Percentiles rank a stretch among this genome's conserved stretches.
Evolutionary conservation across 1,140 invertebrate genomes (phyloP).

Genomic region (Zophobas morio): DNA sequence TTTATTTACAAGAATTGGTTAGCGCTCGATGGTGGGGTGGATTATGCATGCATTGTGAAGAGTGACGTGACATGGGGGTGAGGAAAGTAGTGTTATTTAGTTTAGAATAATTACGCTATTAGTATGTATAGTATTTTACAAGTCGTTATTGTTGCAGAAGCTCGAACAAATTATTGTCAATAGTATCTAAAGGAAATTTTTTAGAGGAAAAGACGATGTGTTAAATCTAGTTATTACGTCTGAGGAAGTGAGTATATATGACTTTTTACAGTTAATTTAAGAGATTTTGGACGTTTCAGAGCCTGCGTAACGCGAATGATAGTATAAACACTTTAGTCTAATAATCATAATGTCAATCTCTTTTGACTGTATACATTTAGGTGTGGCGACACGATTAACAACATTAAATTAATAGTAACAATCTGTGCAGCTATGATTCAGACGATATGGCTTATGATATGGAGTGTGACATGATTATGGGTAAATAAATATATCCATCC

Average conservation of each 20-base stretch:
- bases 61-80: neutral
- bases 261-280: too few relatives aligned
- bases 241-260: neutral
- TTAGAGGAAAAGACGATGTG: neutral
- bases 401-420: neutral
- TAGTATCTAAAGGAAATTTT: neutral
- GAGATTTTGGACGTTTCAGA: neutral
- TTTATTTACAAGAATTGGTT: constrained; percentile 9
- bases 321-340: constrained; percentile 35
- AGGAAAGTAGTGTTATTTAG: neutral
- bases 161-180: constrained; percentile 38
- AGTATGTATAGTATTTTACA: constrained; percentile 23
- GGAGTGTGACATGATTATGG: neutral
- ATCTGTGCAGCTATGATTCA: neutral
- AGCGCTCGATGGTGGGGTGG: neutral
- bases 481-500: neutral
- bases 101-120: constrained; percentile 43
- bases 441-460: constrained; percentile 27
- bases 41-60: neutral
- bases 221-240: neutral
- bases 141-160: neutral
- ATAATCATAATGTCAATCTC: constrained; percentile 52
- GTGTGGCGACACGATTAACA: neutral
- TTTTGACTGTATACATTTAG: constrained; percentile 17
- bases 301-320: constrained; percentile 4